Percentiles rank a stretch among this genome's conserved stretches.
These are phyloP conservation scores for Cyprinodon diabolis DNA, from an alignment of 2,797 vertebrate species.

Conservation along the genomic window DNA sequence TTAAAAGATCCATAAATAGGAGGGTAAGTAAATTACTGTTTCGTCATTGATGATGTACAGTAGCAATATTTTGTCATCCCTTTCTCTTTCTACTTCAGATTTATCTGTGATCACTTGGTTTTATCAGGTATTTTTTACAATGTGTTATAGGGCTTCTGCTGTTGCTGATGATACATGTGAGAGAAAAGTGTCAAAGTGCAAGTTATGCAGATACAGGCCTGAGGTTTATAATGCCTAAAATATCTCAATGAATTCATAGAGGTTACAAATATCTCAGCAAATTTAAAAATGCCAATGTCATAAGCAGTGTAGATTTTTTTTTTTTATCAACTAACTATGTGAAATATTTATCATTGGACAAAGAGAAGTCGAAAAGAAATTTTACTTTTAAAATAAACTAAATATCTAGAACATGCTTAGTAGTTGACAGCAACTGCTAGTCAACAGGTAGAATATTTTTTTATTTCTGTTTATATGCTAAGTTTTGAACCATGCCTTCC, in stretches of 20 bases:
- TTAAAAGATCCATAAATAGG: not conserved
- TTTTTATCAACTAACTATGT: not conserved
- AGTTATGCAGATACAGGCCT: not conserved
- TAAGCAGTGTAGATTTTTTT: not conserved
- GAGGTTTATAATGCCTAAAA: not conserved
- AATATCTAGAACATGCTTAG: not conserved
- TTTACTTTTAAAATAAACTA: not conserved
- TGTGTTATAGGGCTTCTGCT: not conserved
- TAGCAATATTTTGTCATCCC: slow-evolving; percentile 37
- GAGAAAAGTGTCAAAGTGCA: not conserved
- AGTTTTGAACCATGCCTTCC: not conserved
- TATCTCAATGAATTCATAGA: not conserved
- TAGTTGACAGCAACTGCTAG: not conserved
- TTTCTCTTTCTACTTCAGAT: slow-evolving; percentile 30
- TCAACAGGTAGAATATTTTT: not conserved
- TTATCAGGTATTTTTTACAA: slow-evolving; percentile 10
- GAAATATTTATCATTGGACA: not conserved
- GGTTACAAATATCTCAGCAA: not conserved
- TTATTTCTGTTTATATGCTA: not conserved
- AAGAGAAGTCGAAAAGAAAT: not conserved
- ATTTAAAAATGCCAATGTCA: not conserved
- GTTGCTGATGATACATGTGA: slow-evolving; percentile 2
- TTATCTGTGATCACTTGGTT: slow-evolving; percentile 23
- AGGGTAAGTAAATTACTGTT: slow-evolving; percentile 4
- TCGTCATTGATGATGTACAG: slow-evolving; percentile 32